phyloP scores from a whole-genome alignment of 1,140 invertebrate genomes.

The Drosophila busckii region DNA sequence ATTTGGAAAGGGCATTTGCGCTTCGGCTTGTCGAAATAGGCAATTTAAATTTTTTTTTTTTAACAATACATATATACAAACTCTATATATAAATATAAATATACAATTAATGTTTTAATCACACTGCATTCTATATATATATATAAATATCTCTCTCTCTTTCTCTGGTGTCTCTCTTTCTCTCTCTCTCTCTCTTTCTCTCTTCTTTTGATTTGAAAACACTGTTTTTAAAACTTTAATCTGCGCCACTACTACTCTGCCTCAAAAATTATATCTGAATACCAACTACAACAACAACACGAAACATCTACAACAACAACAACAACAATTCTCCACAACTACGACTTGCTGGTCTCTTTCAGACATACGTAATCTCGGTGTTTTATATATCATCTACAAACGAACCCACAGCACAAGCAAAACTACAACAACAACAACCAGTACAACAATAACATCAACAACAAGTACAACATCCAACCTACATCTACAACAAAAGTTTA shows the following conservation, averaged over 20 bases:
- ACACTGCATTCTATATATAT: slow-evolving; percentile 72
- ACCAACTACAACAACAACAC: slow-evolving; percentile 49
- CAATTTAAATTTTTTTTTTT: slow-evolving; percentile 21
- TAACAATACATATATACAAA: slow-evolving; percentile 32
- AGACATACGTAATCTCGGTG: slow-evolving; percentile 70
- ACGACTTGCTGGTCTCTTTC: slow-evolving; percentile 64
- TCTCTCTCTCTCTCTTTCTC: slow-evolving; percentile 46
- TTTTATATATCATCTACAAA: slow-evolving; percentile 57
- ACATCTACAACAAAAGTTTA: slow-evolving; percentile 48
- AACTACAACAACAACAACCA: slow-evolving; percentile 21
- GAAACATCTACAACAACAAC: slow-evolving; percentile 49
- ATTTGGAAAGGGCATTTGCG: slow-evolving; percentile 53
- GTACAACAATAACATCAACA: slow-evolving; percentile 46
- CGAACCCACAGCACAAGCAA: slow-evolving; percentile 4
- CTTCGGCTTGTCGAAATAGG: slow-evolving; percentile 37
- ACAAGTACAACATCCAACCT: slow-evolving; percentile 38
- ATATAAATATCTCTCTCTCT: slow-evolving; percentile 51
- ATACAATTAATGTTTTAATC: slow-evolving; percentile 65
- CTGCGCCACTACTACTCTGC: slow-evolving; percentile 68
- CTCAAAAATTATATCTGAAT: slow-evolving; percentile 46
- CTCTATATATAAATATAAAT: slow-evolving; percentile 7
- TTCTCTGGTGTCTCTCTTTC: slow-evolving; percentile 64
- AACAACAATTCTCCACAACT: slow-evolving; percentile 49
- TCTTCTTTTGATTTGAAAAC: slow-evolving; percentile 64
- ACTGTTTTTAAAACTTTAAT: slow-evolving; percentile 68